Evolutionary conservation across 1,140 invertebrate genomes (phyloP), one percentile per base, ranked within the genome.

Genomic region (Grapholita molesta): DNA sequence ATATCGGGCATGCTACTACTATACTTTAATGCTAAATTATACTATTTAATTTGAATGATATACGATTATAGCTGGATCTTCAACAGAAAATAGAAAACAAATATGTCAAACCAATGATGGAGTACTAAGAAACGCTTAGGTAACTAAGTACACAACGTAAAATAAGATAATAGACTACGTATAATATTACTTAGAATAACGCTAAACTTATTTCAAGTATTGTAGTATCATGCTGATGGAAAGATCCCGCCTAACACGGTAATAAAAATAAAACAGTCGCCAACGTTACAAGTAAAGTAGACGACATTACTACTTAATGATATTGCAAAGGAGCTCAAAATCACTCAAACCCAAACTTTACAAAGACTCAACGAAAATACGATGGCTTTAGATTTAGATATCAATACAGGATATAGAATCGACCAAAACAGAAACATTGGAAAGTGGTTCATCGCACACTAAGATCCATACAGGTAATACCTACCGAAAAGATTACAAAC

Each of bases 1-100:
- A 73, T 77, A 75, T 70, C 68, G 72, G 76, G 80, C 80, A 79
- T 73, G 76, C 66, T 75, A 76, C 75, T 79, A 76, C 74, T 73
- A 70, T 76, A 80, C 74, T 76, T 66, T 35, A 66, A 65, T 38
- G n/a, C 25, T 28, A 30, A 61, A 61, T 61, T 15, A 61, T 28
- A 28, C 24, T 61, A n/a, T n/a, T n/a, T n/a, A 61, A 12, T 5
- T 23, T 61, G 30, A 61, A 25, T 15, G 24, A 5, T 9, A 3
- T 25, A 32, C 30, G 12, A 25, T 28, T 61, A 30, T 61, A 28
- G 15, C 57, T n/a, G 18, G 24, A 61, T 61, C 15, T 21, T 48
- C 8, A n/a, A 48, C 21, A 48, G 8, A 48, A 48, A 21, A 48
- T 15, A 21, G 18, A 9, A 9, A 48, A 15, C 18, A 21, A 48